Base-by-base conservation (phyloP, 2,113 vertebrate species). In the Melanocharis versteri region DNA sequence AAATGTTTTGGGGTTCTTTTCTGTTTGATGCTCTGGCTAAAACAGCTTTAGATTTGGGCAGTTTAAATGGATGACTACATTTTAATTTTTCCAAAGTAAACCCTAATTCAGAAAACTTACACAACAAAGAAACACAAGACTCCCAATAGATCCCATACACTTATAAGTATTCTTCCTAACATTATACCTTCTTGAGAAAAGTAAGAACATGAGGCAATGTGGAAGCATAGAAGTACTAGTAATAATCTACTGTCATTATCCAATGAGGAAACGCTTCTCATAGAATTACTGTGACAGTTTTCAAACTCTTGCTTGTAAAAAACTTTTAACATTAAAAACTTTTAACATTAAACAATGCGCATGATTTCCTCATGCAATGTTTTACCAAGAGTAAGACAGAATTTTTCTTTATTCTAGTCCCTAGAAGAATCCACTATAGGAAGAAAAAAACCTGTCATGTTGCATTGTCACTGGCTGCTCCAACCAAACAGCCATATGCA, bases 91-190 rank as follows among this genome's bases (percentile, higher is more conserved):
- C 68, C 13, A 57, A 8, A 51, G 10, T 73, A 83, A 86, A 72
- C 3, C 7, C 9, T 37, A 40, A 65, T 40, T 89, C 56, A 80
- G 21, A 75, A 16, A 66, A 80, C 5, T 73, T 73, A 35, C 3
- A 77, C 11, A 77, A 37, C 21, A 64, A 60, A 64, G 44, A 76
- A 90, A 71, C 17, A 62, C 19, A 54, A 48, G 35, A 44, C 7
- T 69, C 16, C 11, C 2, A 58, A 31, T 0, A 42, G 21, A 62
- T 39, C 22, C 50, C 47, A 68, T 0, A 57, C 4, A 51, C 4
- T 40, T 4, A 37, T 9, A 65, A 47, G 26, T 15, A 61, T 8
- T 48, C 18, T 44, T 75, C 31, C 33, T 68, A 66, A 48, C 26
- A 56, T 10, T 54, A 27, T 1, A 10, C 2, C 11, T 35, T 16